Conservation (phyloP, 2,113 vertebrate species). For the Romanogobio albipinnatus region DNA sequence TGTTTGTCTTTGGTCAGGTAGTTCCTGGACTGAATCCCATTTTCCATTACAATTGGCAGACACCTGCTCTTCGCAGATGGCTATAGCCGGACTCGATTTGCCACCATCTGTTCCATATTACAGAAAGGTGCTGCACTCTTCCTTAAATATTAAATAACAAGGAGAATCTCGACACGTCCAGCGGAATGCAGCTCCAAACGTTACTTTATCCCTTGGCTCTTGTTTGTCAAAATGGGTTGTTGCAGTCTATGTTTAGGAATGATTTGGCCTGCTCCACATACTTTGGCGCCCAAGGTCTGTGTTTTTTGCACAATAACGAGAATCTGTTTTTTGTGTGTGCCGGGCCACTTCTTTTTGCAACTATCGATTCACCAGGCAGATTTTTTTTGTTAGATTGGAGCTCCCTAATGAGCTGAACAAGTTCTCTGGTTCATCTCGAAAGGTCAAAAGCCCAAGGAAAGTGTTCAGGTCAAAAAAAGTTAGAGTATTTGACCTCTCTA, state of each 20-base stretch:
- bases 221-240: slow-evolving; percentile 16
- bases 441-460: slow-evolving; percentile 43
- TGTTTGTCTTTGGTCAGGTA: slow-evolving; percentile 55
- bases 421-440: slow-evolving; percentile 41
- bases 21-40: slow-evolving; percentile 32
- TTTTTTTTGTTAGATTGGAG: slow-evolving; percentile 27
- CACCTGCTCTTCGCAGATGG: slow-evolving; percentile 56
- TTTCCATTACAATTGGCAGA: slow-evolving; percentile 50
- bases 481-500: slow-evolving; percentile 19
- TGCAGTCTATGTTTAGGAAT: slow-evolving; percentile 10
- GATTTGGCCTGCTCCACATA: slow-evolving; percentile 30
- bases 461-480: slow-evolving; percentile 33
- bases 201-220: neutral
- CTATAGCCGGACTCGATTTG: slow-evolving; percentile 38
- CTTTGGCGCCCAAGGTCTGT: slow-evolving; percentile 36
- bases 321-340: neutral
- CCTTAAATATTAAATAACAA: slow-evolving; percentile 42
- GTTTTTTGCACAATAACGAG: slow-evolving; percentile 43
- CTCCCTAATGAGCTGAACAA: slow-evolving; percentile 42
- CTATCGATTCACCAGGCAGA: slow-evolving; percentile 37
- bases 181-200: slow-evolving; percentile 3
- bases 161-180: slow-evolving; percentile 15
- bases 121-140: slow-evolving; percentile 51
- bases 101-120: slow-evolving; percentile 56
- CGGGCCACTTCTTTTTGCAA: neutral